These are phyloP conservation scores for Antechinus stuartii DNA, from an alignment of 2,113 vertebrate species.

Conservation along the genomic window DNA sequence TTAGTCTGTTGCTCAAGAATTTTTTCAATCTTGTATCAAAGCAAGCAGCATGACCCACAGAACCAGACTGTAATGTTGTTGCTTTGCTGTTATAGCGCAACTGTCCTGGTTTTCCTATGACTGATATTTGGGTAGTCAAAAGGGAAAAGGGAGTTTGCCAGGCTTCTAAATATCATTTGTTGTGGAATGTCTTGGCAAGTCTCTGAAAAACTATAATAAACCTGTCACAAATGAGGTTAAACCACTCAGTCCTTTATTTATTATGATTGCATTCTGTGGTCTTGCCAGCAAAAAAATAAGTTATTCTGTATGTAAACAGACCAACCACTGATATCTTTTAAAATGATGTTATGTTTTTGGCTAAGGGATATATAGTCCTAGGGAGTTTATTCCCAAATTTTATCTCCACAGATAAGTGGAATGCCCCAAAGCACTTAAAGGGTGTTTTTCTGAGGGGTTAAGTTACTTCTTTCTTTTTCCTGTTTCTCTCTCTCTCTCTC, in stretches of 20 bases:
- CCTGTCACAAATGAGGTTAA: conserved; percentile 37
- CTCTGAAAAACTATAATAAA: conserved; percentile 36
- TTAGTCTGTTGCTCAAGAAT: neutral
- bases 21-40: neutral
- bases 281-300: conserved; percentile 54
- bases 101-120: conserved; percentile 10
- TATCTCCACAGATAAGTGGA: conserved; percentile 17
- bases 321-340: neutral
- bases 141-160: neutral
- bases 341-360: neutral
- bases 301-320: neutral
- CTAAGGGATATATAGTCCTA: neutral
- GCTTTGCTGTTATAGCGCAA: neutral
- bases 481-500: neutral
- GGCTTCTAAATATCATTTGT: conserved; percentile 44
- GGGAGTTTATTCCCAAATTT: neutral
- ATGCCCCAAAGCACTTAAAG: neutral
- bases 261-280: conserved; percentile 24
- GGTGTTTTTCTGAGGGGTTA: neutral
- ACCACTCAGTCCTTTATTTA: conserved; percentile 50
- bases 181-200: conserved; percentile 34
- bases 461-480: neutral
- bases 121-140: neutral
- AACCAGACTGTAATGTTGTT: too few species aligned
- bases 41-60: neutral